A percentile compares a stretch with the other conserved stretches of the same genome.
phyloP scores from a whole-genome alignment of 2,113 vertebrate genomes.

The Nycticorax nycticorax region DNA sequence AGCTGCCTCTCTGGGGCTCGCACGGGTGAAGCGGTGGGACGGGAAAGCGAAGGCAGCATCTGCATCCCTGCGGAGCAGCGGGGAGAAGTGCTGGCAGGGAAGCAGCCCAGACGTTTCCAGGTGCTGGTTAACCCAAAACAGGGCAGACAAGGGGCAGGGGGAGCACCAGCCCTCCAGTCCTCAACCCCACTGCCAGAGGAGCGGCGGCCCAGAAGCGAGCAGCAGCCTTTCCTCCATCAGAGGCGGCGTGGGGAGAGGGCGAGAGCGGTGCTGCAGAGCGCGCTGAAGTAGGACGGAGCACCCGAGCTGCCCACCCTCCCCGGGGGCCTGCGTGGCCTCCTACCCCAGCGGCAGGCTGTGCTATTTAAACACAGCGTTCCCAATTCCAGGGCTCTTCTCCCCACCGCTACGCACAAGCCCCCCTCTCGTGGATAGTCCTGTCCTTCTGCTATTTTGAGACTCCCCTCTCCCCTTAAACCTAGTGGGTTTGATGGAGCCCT shows the following conservation, averaged over 20 bases:
- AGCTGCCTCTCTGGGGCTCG: background rate
- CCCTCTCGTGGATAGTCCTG: rapidly evolving
- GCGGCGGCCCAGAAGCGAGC: too few relatives aligned
- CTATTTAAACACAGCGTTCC: background rate
- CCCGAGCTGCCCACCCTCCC: background rate
- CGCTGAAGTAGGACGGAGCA: background rate
- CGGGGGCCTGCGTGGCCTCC: rapidly evolving
- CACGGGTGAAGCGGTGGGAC: background rate
- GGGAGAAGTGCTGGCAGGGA: background rate
- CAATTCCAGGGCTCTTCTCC: rapidly evolving
- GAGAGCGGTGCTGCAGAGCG: rapidly evolving
- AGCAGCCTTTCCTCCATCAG: background rate
- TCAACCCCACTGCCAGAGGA: rapidly evolving
- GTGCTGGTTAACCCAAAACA: too few relatives aligned
- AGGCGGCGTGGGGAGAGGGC: background rate
- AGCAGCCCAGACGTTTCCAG: background rate
- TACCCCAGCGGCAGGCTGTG: background rate
- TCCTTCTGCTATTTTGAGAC: background rate
- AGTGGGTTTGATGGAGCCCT: background rate
- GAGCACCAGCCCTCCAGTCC: background rate
- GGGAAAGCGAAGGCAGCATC: background rate
- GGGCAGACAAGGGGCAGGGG: background rate
- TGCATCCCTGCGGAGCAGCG: rapidly evolving
- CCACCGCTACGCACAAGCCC: rapidly evolving
- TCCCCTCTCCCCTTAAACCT: too few relatives aligned